Base-by-base conservation (phyloP, 2,888 invertebrate genomes). In the Chloroclysta siterata region DNA sequence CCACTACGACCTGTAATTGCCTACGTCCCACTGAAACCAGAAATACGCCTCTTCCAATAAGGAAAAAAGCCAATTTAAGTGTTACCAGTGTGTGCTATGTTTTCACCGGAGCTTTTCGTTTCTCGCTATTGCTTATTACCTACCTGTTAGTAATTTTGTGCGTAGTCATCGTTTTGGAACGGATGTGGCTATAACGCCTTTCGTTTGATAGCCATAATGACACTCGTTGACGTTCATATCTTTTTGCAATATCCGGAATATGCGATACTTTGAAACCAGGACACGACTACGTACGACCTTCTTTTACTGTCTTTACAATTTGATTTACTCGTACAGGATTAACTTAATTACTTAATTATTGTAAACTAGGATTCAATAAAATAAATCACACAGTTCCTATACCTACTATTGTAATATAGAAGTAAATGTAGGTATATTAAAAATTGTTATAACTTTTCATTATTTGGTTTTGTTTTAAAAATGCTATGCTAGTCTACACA, bases 171-270 rank as follows among this genome's bases (percentile, higher is more conserved):
- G 33, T 33, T 33, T 33, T 33, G 33, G 8, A 33, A 5, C 33
- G 33, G 33, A 33, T 33, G 33, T 8, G 5, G 7, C 33, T 6
- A 22, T 22, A 22, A 2, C 22, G 22, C 22, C 22, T 22, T 22
- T 22, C 1, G 22, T 22, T 79, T 78, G 70, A 79, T 76, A 62
- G 64, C 44, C 63, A 72, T 79, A 83, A 80, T 79, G 73, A 73
- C 65, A 44, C 15, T 2, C 2, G 8, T 15, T 8, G 44, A 15
- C 15, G 44, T 1, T 22, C 22, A 3, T 15, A 42, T n/a, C 10
- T 8, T 44, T 44, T 44, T 44, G 44, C 47, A 46, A 60, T 47
- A 53, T 54, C 55, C 54, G 8, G 33, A 33, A 33, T 33, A 8
- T 5, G 33, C 33, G 1, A 7, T 33, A 33, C 33, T 33, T 33